These are phyloP conservation scores for Prunella himalayana DNA, from an alignment of 2,113 vertebrate genomes.

Conservation along the genomic window DNA sequence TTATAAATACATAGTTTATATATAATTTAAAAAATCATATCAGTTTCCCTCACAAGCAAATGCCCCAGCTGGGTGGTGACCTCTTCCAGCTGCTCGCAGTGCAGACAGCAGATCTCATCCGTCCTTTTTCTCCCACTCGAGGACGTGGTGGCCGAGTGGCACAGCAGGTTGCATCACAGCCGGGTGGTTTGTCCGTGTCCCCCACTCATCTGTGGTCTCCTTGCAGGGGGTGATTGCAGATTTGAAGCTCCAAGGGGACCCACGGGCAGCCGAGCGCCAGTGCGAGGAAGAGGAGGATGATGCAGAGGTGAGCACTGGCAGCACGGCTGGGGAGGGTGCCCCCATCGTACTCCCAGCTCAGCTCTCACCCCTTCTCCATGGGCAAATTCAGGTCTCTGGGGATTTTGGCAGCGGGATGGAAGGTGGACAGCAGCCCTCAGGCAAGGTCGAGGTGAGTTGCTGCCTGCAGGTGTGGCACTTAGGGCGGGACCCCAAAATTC, in stretches of 20 bases:
- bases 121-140: not conserved
- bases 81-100: not conserved
- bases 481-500: not conserved
- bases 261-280: constrained; percentile 75
- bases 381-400: constrained; percentile 74
- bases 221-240: constrained; percentile 86
- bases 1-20: not conserved
- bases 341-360: rapidly evolving
- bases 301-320: constrained; percentile 72
- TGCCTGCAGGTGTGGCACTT: rapidly evolving
- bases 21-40: rapidly evolving
- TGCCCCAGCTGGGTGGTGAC: not conserved
- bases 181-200: not conserved
- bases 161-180: rapidly evolving
- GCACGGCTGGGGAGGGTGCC: rapidly evolving
- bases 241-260: constrained; percentile 80
- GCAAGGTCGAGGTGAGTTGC: constrained; percentile 35
- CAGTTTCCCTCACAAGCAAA: not conserved
- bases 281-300: constrained; percentile 92
- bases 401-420: constrained; percentile 83
- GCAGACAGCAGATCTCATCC: not conserved
- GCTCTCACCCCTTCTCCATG: rapidly evolving
- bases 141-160: rapidly evolving
- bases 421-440: not conserved
- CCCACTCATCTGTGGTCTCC: rapidly evolving